Base-by-base conservation (phyloP, 2,888 invertebrate genomes). In the Tyria jacobaeae region DNA sequence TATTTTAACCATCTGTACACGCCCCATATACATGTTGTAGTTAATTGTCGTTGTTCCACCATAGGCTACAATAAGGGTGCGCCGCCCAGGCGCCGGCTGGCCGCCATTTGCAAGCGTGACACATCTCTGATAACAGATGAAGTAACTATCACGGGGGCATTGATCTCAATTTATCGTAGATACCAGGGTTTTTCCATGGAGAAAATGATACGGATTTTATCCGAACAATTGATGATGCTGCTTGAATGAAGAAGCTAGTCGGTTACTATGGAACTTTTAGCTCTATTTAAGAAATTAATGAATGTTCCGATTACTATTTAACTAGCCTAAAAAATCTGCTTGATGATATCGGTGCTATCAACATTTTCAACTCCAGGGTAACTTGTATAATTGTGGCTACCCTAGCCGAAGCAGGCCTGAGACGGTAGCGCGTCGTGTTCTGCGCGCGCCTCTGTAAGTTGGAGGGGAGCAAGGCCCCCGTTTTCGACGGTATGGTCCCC, bases 31-130 rank as follows among this genome's bases (percentile, higher is more conserved):
- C 34, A 63, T 58, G 66, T 50, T 63, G 57, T 63, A 71, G 70
- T 73, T 78, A 80, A 79, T 79, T 78, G 77, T 75, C 69, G 72
- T 62, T 71, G 63, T 69, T 64, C 65, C 66, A 66, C 44, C 64
- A 64, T 66, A 68, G 75, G 60, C 78, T 79, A 72, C 82, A 83
- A 81, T 84, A 80, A 83, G 67, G 76, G 63, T 63, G 79, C 85
- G 85, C 64, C 84, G 34, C 17, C 25, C 51, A 15, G 84, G 83
- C 85, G 85, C 81, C 81, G 53, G 57, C 59, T 53, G 34, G 58
- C 53, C 52, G 68, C 71, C 68, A 68, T 65, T 67, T 72, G 68
- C 71, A 66, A 70, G 55, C 53, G 69, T 76, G 72, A 77, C 78
- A 71, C 69, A 75, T 73, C 70, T 37, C 34, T 54, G 65, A 50